These are phyloP conservation scores for Coremacera marginata DNA, from an alignment of 2,888 invertebrate species.

Conservation along the genomic window DNA sequence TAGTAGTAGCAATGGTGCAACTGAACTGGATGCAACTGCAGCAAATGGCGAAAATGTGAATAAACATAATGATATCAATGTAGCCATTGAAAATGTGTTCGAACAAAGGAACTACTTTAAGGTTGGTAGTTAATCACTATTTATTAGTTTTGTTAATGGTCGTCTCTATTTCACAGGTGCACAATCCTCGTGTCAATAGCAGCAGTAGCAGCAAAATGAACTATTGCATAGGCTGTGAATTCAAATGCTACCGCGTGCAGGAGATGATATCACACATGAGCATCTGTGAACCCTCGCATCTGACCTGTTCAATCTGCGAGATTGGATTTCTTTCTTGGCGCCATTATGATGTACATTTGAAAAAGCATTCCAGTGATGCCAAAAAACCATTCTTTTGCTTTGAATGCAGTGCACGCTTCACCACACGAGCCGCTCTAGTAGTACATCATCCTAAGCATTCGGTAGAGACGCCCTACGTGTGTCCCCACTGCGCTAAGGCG, in stretches of 20 bases:
- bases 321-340: constrained; percentile 64
- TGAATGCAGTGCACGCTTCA: constrained; percentile 71
- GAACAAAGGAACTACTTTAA: constrained; percentile 64
- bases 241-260: constrained; percentile 68
- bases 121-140: constrained; percentile 46
- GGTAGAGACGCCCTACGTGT: constrained; percentile 71
- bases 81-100: constrained; percentile 58
- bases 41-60: neutral
- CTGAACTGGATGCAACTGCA: neutral
- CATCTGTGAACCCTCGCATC: constrained; percentile 60
- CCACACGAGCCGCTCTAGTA: constrained; percentile 70
- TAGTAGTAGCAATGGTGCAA: constrained; percentile 21
- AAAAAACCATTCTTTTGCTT: constrained; percentile 71
- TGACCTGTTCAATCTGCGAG: constrained; percentile 65
- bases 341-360: constrained; percentile 67
- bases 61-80: constrained; percentile 46
- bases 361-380: constrained; percentile 66
- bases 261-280: constrained; percentile 66
- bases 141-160: neutral
- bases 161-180: constrained; percentile 48
- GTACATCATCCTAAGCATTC: constrained; percentile 73
- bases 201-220: constrained; percentile 66
- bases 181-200: constrained; percentile 56
- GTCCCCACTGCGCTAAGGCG: constrained; percentile 70
- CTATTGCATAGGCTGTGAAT: constrained; percentile 67